Base-by-base conservation (phyloP, 2,113 vertebrate genomes). In the Sturnira hondurensis region DNA sequence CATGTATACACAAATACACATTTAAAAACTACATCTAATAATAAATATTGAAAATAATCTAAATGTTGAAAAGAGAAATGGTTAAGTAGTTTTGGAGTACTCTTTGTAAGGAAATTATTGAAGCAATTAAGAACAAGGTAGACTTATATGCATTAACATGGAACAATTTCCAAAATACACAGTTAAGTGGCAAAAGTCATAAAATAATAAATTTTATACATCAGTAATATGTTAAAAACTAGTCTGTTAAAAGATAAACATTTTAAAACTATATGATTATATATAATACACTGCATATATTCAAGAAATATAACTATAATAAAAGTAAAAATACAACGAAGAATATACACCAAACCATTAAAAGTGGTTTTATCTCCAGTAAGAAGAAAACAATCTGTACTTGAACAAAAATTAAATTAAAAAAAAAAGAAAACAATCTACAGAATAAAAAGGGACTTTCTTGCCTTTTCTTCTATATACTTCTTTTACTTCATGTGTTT, bases 11-110 rank as follows among this genome's bases (percentile, higher is more conserved):
- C 16, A 81, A 85, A 78, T 54, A 78, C 73, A 74, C 68, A 63
- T 83, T 73, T 17, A 89, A 89, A 17, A 45, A 65, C 22, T 63
- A 54, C 19, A 56, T 74, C 7, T 56, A 91, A 80, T 76, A 89
- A 91, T 45, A 84, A 86, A 91, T 76, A 61, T 67, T 50, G 26
- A 5, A 86, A 83, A 84, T 63, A 96, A 54, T 68, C 56, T 63
- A 70, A 80, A 93, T n/a, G 5, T 47, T 88, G 14, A 74, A 80
- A 94, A 88, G n/a, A 87, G 43, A 90, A 87, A 91, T 47, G 24
- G n/a, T 56, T 77, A 76, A 86, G 45, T 77, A 76, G 61, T 56
- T 73, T 61, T 43, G 20, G 31, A 24, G 71, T 86, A 43, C 50
- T 65, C 38, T 54, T 41, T 20, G 26, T 22, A 68, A 61, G 65